Evolutionary conservation across 2,888 invertebrate species (phyloP).

Genomic region (Cosmorhoe ocellata): DNA sequence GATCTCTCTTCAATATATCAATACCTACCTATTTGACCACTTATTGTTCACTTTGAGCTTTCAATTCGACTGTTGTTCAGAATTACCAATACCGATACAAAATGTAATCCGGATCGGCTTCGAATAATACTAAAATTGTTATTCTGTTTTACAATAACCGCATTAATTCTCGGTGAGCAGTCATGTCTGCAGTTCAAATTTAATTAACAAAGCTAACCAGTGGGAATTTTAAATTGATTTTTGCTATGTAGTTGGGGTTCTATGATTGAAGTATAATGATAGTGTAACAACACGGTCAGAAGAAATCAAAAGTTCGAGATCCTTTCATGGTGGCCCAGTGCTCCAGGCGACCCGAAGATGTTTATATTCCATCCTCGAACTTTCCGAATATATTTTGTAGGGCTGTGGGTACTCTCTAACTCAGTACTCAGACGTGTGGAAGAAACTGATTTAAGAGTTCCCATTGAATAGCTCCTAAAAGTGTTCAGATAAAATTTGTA

Average conservation of each 20-base stretch:
- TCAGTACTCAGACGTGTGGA: constrained; percentile 60
- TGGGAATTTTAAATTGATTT: constrained; percentile 39
- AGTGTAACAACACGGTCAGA: constrained; percentile 14
- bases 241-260: constrained; percentile 15
- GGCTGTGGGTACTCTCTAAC: no score
- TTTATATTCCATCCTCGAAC: constrained; percentile 79
- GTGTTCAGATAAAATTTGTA: constrained; percentile 53
- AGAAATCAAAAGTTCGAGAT: constrained; percentile 49
- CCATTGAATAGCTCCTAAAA: constrained; percentile 63
- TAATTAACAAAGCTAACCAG: constrained; percentile 23
- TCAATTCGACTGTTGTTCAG: constrained; percentile 28
- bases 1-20: constrained; percentile 28
- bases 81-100: constrained; percentile 26
- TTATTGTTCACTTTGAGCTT: constrained; percentile 29
- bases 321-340: constrained; percentile 61
- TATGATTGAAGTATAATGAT: not conserved
- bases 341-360: constrained; percentile 59
- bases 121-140: constrained; percentile 18
- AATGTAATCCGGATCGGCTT: constrained; percentile 26
- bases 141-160: constrained; percentile 27
- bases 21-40: constrained; percentile 26
- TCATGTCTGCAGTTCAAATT: constrained; percentile 21
- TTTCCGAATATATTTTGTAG: constrained; percentile 72
- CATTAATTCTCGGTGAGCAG: constrained; percentile 21
- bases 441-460: constrained; percentile 72